These are phyloP conservation scores for Gallirallus australis DNA, from an alignment of 2,797 vertebrate genomes.

Conservation along the genomic window DNA sequence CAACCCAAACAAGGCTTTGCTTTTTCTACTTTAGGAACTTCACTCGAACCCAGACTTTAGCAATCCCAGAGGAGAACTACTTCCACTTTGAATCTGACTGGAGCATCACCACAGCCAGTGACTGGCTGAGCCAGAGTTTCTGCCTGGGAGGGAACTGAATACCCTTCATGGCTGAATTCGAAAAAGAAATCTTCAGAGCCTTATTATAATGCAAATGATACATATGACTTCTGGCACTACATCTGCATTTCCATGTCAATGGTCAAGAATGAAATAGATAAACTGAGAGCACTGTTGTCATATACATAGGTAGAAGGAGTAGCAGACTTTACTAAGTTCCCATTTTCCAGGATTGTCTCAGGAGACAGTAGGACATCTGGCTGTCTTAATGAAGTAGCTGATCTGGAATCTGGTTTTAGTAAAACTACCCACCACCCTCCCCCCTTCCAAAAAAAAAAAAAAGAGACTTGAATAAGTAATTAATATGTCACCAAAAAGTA, in stretches of 20 bases:
- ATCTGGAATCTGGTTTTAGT: conserved; percentile 25
- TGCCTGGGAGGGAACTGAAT: neutral
- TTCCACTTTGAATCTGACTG: neutral
- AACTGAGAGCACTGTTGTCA: neutral
- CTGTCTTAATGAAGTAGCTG: conserved; percentile 24
- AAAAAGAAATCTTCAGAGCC: neutral
- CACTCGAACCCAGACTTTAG: neutral
- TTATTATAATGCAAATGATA: neutral
- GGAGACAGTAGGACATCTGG: conserved; percentile 28
- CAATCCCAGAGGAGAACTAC: neutral
- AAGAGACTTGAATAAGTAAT: neutral
- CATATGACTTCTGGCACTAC: neutral
- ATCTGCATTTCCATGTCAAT: neutral
- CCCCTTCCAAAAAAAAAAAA: neutral
- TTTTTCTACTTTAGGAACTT: neutral
- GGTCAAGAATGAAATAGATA: neutral
- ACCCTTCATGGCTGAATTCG: neutral
- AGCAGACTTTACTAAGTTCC: neutral
- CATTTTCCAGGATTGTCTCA: neutral
- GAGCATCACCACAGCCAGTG: neutral
- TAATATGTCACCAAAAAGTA: conserved; percentile 45
- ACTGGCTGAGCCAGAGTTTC: neutral
- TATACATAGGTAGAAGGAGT: neutral
- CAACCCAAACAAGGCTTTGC: neutral
- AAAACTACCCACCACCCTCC: neutral